phyloP scores from a whole-genome alignment of 2,888 invertebrate genomes.

The Sarcophaga carnaria region DNA sequence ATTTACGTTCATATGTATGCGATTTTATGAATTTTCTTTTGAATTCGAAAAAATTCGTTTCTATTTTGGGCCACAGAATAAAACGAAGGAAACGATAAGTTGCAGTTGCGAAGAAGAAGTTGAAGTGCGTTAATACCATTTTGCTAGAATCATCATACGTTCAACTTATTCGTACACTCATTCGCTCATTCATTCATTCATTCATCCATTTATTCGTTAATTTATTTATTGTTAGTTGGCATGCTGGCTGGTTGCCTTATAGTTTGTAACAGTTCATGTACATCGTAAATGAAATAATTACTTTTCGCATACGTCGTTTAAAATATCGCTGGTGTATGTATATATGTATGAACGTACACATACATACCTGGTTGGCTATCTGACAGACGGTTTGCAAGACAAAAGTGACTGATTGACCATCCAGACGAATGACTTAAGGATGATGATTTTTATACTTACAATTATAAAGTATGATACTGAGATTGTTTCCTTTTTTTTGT shows the following conservation, averaged over 20 bases:
- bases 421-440: conserved; percentile 43
- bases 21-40: conserved; percentile 26
- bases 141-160: conserved; percentile 51
- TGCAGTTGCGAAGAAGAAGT: not conserved
- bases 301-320: conserved; percentile 53
- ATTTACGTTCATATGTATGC: conserved; percentile 21
- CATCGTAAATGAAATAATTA: conserved; percentile 66
- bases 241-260: not conserved
- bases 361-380: not conserved
- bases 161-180: conserved; percentile 29
- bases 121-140: conserved; percentile 54
- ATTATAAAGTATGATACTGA: conserved; percentile 39
- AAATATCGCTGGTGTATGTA: conserved; percentile 12
- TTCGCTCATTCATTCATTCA: conserved; percentile 22
- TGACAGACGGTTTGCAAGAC: conserved; percentile 11
- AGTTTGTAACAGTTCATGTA: not conserved
- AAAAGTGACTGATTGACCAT: conserved; percentile 49
- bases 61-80: not conserved
- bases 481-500: not conserved
- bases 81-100: not conserved
- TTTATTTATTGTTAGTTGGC: too few species aligned
- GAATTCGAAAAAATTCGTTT: not conserved
- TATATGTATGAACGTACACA: not conserved
- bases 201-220: conserved; percentile 34
- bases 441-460: conserved; percentile 51